Evolutionary conservation across 1,140 invertebrate species (phyloP), one percentile per base, ranked within the genome.

Genomic region (Hermetia illucens): DNA sequence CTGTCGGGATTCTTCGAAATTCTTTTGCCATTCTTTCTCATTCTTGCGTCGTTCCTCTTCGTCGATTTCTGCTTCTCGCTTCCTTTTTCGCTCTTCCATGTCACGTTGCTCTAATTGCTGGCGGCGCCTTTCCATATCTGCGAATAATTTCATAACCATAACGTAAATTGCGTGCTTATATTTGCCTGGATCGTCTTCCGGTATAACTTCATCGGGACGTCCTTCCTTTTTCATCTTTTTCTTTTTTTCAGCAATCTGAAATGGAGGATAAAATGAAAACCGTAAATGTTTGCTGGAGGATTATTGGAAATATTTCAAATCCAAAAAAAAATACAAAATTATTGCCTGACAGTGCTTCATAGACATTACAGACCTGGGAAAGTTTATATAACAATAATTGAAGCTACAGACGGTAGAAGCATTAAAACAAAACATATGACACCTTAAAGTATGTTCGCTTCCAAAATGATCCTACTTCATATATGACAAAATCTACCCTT

Each of bases 111-210:
- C 88, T 27, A 86, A 62, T 49, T 88, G 80, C 50, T 86, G 77
- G 40, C 79, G 68, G 69, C 89, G 81, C 42, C 87, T 66, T 64
- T 89, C 93, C 74, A 96, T 83, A 61, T 98, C 93, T 35, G 93
- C 94, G 74, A 97, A 98, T 21, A 97, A 65, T 74, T 97, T 97
- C 86, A 95, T 96, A 3, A 91, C 95, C 74, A 95, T 84, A 9
- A 96, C 90, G 71, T 94, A 94, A 15, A 96, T 74, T 15, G 92
- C 80, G 69, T 94, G 90, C 64, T 87, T 89, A 51, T 86, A 92
- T 61, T 92, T 88, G 30, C 72, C 75, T 25, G 85, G 80, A 60
- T 94, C 85, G 70, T 99, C 95, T 69, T 98, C 95, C 27, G 94
- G 92, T 34, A 97, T 80, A 18, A 68, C 70, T 44, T 69, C 67